phyloP scores from a whole-genome alignment of 2,888 invertebrate genomes.

The Monopis laevigella region DNA sequence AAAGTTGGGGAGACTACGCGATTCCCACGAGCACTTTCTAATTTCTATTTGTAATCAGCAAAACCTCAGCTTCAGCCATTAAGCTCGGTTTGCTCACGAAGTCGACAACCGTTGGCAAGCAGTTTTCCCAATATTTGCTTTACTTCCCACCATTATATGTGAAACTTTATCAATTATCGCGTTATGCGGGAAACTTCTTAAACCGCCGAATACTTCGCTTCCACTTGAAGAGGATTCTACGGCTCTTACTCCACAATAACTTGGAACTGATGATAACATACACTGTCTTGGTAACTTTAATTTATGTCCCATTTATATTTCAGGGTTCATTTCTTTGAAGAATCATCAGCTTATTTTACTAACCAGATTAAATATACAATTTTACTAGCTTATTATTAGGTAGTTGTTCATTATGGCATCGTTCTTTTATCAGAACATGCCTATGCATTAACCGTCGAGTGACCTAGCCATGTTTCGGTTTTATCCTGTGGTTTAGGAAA shows the following conservation, averaged over 20 bases:
- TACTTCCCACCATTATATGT: slow-evolving; percentile 32
- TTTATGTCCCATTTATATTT: too few relatives aligned
- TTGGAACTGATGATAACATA: slow-evolving; percentile 9
- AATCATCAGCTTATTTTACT: too few relatives aligned
- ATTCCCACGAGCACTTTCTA: slow-evolving; percentile 26
- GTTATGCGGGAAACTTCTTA: slow-evolving; percentile 44
- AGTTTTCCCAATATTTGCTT: slow-evolving; percentile 48
- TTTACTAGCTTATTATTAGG: too few relatives aligned
- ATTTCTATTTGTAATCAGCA: slow-evolving; percentile 39
- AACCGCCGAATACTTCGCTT: slow-evolving; percentile 37
- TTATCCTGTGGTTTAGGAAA: too few relatives aligned
- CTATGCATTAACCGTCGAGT: too few relatives aligned
- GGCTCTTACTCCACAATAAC: slow-evolving; percentile 8
- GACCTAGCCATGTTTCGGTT: too few relatives aligned
- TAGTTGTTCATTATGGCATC: too few relatives aligned
- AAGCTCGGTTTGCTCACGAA: slow-evolving; percentile 12
- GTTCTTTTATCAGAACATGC: too few relatives aligned
- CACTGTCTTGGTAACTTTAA: background rate
- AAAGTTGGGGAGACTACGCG: slow-evolving; percentile 18
- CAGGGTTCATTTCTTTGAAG: too few relatives aligned
- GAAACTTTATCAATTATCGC: slow-evolving; percentile 54
- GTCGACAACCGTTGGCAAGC: slow-evolving; percentile 23
- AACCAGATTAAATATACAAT: too few relatives aligned
- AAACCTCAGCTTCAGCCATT: slow-evolving; percentile 26
- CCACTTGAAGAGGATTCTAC: slow-evolving; percentile 22